Percentiles rank a stretch among this genome's conserved stretches.
Conservation (phyloP, 2,888 invertebrate species). For the Spatulosminthurus flaviceps region DNA sequence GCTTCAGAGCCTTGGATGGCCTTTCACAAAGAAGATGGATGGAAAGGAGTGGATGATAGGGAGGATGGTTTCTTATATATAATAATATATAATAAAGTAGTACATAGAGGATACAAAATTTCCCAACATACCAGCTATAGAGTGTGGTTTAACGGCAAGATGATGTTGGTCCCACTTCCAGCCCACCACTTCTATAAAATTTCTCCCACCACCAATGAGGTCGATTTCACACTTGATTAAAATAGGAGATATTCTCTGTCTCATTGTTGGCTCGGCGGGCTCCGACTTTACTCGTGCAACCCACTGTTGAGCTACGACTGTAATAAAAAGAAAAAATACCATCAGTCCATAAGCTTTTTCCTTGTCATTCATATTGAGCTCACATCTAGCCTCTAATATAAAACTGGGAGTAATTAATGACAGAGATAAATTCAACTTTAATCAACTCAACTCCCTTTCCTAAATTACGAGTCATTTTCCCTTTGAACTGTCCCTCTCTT, state of each 20-base stretch:
- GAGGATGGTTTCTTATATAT: too few species aligned
- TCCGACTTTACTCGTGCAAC: slow-evolving; percentile 54
- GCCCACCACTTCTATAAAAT: slow-evolving; percentile 60
- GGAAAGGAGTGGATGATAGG: background rate
- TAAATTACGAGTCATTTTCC: too few species aligned
- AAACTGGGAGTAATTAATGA: too few species aligned
- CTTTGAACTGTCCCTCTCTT: too few species aligned
- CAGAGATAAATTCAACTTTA: too few species aligned
- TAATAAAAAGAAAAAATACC: too few species aligned
- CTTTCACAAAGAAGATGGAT: slow-evolving; percentile 31
- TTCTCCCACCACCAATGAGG: slow-evolving; percentile 60
- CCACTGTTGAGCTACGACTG: slow-evolving; percentile 62
- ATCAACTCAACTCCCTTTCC: too few species aligned
- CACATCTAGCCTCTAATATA: too few species aligned
- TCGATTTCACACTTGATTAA: slow-evolving; percentile 62
- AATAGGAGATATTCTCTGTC: slow-evolving; percentile 41
- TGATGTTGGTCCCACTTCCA: slow-evolving; percentile 58
- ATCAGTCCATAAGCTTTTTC: too few species aligned
- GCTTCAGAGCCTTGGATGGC: slow-evolving; percentile 13
- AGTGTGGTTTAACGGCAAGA: slow-evolving; percentile 47
- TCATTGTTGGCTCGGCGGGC: slow-evolving; percentile 37
- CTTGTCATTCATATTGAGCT: too few species aligned
- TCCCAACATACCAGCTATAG: slow-evolving; percentile 38
- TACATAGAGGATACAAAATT: background rate
- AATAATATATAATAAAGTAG: too few species aligned